Base-by-base conservation (phyloP, 1,140 invertebrate genomes). In the Plodia interpunctella region DNA sequence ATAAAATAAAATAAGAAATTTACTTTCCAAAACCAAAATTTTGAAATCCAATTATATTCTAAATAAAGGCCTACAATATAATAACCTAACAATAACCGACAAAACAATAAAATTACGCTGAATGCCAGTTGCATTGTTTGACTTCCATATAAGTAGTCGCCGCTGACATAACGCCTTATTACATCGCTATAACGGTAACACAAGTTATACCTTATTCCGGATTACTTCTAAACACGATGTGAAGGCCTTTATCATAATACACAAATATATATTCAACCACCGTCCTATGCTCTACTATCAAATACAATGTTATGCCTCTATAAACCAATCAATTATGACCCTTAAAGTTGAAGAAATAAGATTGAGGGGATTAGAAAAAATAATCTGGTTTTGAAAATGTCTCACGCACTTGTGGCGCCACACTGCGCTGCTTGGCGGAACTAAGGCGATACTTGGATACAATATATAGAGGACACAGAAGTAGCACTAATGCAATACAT, bases 71-170 rank as follows among this genome's bases (percentile, higher is more conserved):
- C 28, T 28, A 28, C 28, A n/a, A n/a, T n/a, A n/a, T n/a, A n/a
- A n/a, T n/a, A n/a, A n/a, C n/a, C n/a, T n/a, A n/a, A 44, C 38
- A 44, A 44, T 44, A 15, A 15, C 38, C 38, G 15, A 10, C 10
- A 10, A 44, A 44, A 51, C 50, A 55, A 44, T 18, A 11, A 44
- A 17, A 55, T 55, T 38, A 55, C 28, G 25, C 49, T 32, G 35
- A 58, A 55, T 51, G 49, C 49, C 13, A n/a, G 38, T 44, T n/a
- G 38, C 13, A 44, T 44, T 44, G 15, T 44, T n/a, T 44, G 9
- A 44, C 38, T 15, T 44, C 38, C 38, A 44, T 44, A 44, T 15
- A 44, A 44, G 38, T 44, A 13, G 2, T 10, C 1, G 15, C n/a
- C 15, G 0, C 15, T 44, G 38, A 15, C 38, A 15, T 44, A 44